Evolutionary conservation across 1,140 invertebrate species (phyloP), one percentile per base, ranked within the genome.

Genomic region (Camponotus pennsylvanicus): DNA sequence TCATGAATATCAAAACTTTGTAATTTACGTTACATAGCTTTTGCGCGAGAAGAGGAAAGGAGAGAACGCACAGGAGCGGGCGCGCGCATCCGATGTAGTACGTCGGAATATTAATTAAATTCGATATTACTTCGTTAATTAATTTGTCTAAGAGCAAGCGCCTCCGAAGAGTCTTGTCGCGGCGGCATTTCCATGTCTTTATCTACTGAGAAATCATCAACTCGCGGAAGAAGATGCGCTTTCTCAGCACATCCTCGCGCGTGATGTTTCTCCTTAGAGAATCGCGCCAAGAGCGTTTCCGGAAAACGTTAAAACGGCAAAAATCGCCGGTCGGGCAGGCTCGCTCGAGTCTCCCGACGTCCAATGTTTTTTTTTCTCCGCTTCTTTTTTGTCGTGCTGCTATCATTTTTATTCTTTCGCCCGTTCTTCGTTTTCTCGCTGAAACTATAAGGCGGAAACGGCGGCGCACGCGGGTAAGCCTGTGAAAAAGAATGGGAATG

Each of bases 61-160:
- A 18, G 49, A 52, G 49, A 27, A 40, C 55, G 42, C 9, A 37
- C 40, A 63, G 45, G 3, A 73, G 55, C 37, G 49, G 61, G 79
- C 69, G 66, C 66, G 67, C 18, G 63, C 79, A 70, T 34, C 40
- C 64, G 64, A 83, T 61, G 55, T 75, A 73, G 69, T 83, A 73
- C 27, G 55, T 61, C 40, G 79, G 69, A 83, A 83, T 83, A 83
- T 83, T 75, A 83, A 83, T 83, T 83, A 83, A 83, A 83, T 83
- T 83, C 79, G 79, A 83, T 83, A 83, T 83, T 83, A 83, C 79
- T 83, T 82, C 79, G 69, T 82, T 82, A 82, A 82, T 82, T 82
- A 82, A 82, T 82, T 82, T 82, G 79, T 82, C 67, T 82, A 82
- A 73, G 67, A 82, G 57, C 79, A 52, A 37, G 27, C 79, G 79